Percentiles rank a stretch among this genome's conserved stretches.
Conservation (phyloP, 2,113 vertebrate species). For the Actenoides hombroni region DNA sequence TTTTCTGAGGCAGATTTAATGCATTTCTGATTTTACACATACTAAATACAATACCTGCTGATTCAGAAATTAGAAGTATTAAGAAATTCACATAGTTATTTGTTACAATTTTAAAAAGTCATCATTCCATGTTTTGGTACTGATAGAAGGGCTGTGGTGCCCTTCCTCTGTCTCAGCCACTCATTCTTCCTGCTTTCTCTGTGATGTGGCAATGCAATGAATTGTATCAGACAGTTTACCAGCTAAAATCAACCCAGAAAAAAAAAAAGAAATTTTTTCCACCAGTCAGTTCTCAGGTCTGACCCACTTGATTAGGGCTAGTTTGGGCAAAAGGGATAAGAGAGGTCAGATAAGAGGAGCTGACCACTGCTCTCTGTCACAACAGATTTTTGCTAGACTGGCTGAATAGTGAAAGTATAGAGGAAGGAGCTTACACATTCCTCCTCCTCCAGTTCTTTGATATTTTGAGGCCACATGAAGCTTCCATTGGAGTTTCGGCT, state of each 20-base stretch:
- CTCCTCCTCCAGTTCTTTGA: not conserved
- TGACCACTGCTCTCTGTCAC: not conserved
- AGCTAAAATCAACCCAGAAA: not conserved
- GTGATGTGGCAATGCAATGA: not conserved
- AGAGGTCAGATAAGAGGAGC: not conserved
- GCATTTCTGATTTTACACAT: not conserved
- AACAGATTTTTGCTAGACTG: not conserved
- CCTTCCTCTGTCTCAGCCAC: not conserved
- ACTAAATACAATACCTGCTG: not conserved
- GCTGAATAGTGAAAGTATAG: not conserved
- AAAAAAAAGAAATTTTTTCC: not conserved
- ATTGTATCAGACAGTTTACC: not conserved
- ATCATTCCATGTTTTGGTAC: not conserved
- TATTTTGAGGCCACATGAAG: not conserved
- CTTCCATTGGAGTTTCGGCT: not conserved
- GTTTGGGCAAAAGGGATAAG: not conserved
- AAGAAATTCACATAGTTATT: not conserved
- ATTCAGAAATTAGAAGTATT: not conserved
- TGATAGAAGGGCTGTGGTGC: not conserved
- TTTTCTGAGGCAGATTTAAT: conserved; percentile 18
- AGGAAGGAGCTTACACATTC: not conserved
- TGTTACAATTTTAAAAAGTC: not conserved
- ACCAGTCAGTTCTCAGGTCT: not conserved
- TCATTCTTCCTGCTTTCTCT: not conserved
- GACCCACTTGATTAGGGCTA: not conserved